These are phyloP conservation scores for Aptenodytes forsteri DNA, from an alignment of 2,113 vertebrate species.

Conservation along the genomic window DNA sequence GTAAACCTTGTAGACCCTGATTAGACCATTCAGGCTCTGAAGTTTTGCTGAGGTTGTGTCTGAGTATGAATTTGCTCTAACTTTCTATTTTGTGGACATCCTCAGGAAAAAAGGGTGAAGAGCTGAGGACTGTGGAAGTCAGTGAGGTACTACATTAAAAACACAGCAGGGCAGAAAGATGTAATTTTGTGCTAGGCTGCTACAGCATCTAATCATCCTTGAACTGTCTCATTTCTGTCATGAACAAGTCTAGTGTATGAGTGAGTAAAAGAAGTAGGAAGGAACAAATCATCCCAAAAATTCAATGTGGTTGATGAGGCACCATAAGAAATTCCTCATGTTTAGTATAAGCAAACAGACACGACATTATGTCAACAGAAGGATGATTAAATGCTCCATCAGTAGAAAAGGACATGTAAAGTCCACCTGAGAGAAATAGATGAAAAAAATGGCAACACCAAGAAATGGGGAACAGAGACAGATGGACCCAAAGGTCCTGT, in stretches of 20 bases:
- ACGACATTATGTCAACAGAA: not conserved
- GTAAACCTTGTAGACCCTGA: not conserved
- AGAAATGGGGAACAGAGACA: not conserved
- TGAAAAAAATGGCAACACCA: not conserved
- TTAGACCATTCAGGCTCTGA: not conserved
- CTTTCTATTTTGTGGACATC: not conserved
- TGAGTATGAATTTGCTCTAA: not conserved
- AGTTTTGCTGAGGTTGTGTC: not conserved
- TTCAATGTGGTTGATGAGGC: not conserved
- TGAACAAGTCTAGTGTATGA: conserved; percentile 20
- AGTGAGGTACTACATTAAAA: not conserved
- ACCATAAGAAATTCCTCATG: not conserved
- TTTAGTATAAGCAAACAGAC: conserved; percentile 15
- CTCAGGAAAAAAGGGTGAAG: not conserved
- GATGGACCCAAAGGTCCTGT: not conserved
- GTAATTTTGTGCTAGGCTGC: conserved; percentile 37
- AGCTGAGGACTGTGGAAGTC: not conserved
- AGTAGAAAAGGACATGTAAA: not conserved
- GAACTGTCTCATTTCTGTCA: conserved; percentile 37
- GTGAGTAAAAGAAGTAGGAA: conserved; percentile 32
- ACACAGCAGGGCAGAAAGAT: conserved; percentile 29
- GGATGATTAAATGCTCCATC: not conserved
- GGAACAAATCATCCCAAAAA: conserved; percentile 27
- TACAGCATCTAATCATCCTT: conserved; percentile 31
- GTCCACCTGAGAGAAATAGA: not conserved